A percentile compares a stretch with the other conserved stretches of the same genome.
These are phyloP conservation scores for Limosa lapponica DNA, from an alignment of 2,797 vertebrate species.

Conservation along the genomic window DNA sequence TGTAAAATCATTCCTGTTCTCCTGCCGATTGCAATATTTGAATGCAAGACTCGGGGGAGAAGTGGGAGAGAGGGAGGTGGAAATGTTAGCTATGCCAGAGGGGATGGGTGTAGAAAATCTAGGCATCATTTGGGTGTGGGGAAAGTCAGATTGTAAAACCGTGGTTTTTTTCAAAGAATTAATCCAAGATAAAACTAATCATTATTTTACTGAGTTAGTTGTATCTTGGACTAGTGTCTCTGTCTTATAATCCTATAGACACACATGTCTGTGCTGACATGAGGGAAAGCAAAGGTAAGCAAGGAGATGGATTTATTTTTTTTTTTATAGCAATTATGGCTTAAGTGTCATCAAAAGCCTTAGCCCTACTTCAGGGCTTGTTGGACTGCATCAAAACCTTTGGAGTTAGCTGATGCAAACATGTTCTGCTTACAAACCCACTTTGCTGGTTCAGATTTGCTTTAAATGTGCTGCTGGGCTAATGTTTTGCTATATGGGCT, in stretches of 20 bases:
- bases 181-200: neutral
- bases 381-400: neutral
- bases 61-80: too few species aligned
- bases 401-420: neutral
- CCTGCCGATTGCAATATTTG: neutral
- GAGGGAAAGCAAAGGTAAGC: neutral
- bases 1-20: neutral
- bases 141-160: neutral
- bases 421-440: neutral
- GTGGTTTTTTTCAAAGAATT: neutral
- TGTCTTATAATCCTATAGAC: neutral
- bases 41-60: neutral
- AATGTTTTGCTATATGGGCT: neutral
- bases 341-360: neutral
- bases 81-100: neutral
- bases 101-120: neutral
- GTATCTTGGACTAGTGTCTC: neutral
- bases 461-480: neutral
- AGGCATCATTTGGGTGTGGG: fast-evolving
- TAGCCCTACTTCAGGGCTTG: neutral
- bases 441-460: neutral
- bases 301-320: neutral
- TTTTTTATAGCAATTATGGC: neutral
- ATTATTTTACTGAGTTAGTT: neutral
- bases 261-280: fast-evolving